Percentiles rank a stretch among this genome's conserved stretches.
phyloP scores from a whole-genome alignment of 2,113 vertebrate genomes.

The Rhinopomastus cyanomelas region DNA sequence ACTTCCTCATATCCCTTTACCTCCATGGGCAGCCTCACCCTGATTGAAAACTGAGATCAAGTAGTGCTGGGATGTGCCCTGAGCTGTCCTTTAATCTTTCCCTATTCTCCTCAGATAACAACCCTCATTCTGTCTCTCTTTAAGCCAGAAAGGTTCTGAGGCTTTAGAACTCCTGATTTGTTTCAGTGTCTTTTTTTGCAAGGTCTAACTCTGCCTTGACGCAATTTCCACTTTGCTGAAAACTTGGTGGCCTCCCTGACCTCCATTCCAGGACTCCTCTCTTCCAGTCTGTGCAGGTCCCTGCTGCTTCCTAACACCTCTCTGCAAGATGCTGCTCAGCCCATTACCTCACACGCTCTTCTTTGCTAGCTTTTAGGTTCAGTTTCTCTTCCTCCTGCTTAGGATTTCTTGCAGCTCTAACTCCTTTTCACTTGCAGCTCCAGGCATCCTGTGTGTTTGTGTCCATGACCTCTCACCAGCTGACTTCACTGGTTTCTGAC shows the following conservation, averaged over 20 bases:
- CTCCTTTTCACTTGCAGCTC: not conserved
- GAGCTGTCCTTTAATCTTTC: not conserved
- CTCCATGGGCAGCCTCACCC: not conserved
- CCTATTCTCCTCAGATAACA: not conserved
- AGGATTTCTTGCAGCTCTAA: not conserved
- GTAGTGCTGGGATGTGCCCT: not conserved
- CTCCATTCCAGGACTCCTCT: not conserved
- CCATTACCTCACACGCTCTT: not conserved
- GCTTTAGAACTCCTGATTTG: not conserved
- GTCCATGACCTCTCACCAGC: not conserved
- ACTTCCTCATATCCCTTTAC: not conserved
- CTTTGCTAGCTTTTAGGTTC: constrained; percentile 7
- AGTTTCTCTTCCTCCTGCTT: not conserved
- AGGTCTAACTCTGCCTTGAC: not conserved
- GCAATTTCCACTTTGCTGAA: not conserved
- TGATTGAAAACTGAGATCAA: not conserved
- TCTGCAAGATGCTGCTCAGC: not conserved
- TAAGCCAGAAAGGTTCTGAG: not conserved
- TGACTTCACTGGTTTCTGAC: not conserved
- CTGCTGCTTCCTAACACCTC: not conserved
- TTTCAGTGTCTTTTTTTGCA: not conserved
- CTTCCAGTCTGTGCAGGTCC: not conserved
- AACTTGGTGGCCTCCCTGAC: not conserved
- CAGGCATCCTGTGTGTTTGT: not conserved
- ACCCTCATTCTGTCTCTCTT: not conserved